Conservation (phyloP, 2,888 invertebrate genomes). For the Schizotus pectinicornis region DNA sequence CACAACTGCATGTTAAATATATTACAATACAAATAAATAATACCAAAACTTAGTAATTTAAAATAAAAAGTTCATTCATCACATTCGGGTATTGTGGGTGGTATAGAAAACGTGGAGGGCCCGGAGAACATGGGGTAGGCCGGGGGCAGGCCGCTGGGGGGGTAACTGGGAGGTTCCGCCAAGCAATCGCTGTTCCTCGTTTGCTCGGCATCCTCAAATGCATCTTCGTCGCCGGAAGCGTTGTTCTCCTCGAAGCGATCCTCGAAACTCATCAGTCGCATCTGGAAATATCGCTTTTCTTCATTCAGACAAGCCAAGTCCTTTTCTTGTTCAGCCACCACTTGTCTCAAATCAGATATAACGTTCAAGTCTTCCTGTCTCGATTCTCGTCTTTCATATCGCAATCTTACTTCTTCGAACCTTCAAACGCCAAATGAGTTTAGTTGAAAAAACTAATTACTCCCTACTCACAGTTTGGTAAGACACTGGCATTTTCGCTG, state of each 20-base stretch:
- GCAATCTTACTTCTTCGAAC: constrained; percentile 65
- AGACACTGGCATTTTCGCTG: constrained; percentile 67
- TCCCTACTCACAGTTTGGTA: constrained; percentile 66
- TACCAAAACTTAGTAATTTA: constrained; percentile 14
- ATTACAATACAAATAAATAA: constrained; percentile 22
- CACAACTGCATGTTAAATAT: constrained; percentile 4
- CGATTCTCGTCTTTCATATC: constrained; percentile 65
- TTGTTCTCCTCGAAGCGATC: constrained; percentile 40
- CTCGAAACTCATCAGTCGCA: constrained; percentile 57
- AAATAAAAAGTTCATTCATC: constrained; percentile 42
- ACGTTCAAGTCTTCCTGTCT: constrained; percentile 63
- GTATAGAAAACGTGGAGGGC: constrained; percentile 45
- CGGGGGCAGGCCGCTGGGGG: constrained; percentile 17
- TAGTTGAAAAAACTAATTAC: neutral
- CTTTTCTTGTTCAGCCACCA: constrained; percentile 65
- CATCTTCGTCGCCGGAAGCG: constrained; percentile 45
- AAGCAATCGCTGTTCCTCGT: constrained; percentile 5
- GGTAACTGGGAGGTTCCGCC: constrained; percentile 18
- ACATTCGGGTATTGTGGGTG: constrained; percentile 56
- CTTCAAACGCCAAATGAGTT: constrained; percentile 44
- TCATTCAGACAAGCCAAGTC: constrained; percentile 64
- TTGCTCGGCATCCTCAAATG: constrained; percentile 47
- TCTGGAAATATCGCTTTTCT: constrained; percentile 65
- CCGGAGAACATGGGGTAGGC: constrained; percentile 24
- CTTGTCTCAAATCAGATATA: constrained; percentile 62